Conservation (phyloP, 2,797 vertebrate species). For the Acipenser ruthenus region DNA sequence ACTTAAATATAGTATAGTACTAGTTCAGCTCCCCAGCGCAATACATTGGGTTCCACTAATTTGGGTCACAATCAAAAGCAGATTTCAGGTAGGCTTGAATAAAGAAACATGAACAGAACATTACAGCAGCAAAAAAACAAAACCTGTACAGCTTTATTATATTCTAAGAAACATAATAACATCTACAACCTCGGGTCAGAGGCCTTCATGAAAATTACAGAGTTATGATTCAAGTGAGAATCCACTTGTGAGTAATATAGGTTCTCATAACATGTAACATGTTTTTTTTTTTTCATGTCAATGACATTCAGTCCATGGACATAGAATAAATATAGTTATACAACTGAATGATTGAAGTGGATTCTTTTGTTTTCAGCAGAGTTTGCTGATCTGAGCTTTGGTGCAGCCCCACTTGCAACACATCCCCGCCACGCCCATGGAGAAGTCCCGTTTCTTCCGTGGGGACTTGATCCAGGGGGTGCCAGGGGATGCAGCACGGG, state of each 20-base stretch:
- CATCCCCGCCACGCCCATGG: constrained; percentile 56
- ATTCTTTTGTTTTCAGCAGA: constrained; percentile 60
- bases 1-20: too few relatives aligned
- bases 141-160: constrained; percentile 1
- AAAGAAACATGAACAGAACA: too few relatives aligned
- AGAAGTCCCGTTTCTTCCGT: constrained; percentile 61
- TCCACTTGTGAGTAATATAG: not conserved
- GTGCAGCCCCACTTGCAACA: constrained; percentile 80
- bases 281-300: not conserved
- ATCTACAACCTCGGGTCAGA: constrained; percentile 9
- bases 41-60: too few relatives aligned
- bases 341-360: not conserved
- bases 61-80: too few relatives aligned
- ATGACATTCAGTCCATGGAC: constrained; percentile 23
- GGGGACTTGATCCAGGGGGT: constrained; percentile 34
- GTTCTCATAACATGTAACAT: constrained; percentile 10
- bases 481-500: constrained; percentile 15
- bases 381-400: constrained; percentile 65
- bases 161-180: constrained; percentile 20
- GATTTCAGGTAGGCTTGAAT: too few relatives aligned
- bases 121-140: too few relatives aligned
- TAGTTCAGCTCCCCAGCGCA: too few relatives aligned
- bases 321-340: constrained; percentile 14
- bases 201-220: constrained; percentile 23
- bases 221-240: constrained; percentile 6